These are phyloP conservation scores for Thalassophryne amazonica DNA, from an alignment of 2,797 vertebrate genomes.

Conservation along the genomic window DNA sequence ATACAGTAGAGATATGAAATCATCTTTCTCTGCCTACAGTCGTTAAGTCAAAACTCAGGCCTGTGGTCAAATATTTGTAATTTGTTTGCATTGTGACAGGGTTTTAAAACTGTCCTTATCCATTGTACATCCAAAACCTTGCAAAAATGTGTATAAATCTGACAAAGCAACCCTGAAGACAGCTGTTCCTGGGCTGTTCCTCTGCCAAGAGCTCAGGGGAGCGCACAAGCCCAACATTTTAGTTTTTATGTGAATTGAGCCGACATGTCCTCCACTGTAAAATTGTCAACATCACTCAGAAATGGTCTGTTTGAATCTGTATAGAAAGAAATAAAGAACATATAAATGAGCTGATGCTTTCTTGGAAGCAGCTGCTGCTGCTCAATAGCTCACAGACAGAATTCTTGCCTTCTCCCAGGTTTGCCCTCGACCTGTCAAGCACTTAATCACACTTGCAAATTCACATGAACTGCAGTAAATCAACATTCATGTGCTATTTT, in stretches of 20 bases:
- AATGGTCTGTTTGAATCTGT: slow-evolving; percentile 19
- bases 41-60: slow-evolving; percentile 15
- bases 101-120: slow-evolving; percentile 13
- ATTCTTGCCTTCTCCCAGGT: slow-evolving; percentile 3
- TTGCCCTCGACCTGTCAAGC: slow-evolving; percentile 16
- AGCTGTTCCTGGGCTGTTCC: slow-evolving; percentile 43
- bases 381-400: slow-evolving; percentile 3
- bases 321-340: slow-evolving; percentile 34
- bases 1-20: no score
- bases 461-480: slow-evolving; percentile 22
- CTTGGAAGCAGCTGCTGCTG: slow-evolving; percentile 11
- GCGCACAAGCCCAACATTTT: slow-evolving; percentile 52
- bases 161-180: slow-evolving; percentile 42
- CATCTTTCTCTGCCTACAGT: no score
- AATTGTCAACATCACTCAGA: slow-evolving; percentile 17
- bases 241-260: slow-evolving; percentile 40
- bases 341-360: slow-evolving; percentile 2
- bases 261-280: slow-evolving; percentile 50
- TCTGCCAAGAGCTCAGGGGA: slow-evolving; percentile 32
- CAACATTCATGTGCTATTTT: not conserved
- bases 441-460: slow-evolving; percentile 10
- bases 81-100: slow-evolving; percentile 38
- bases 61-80: slow-evolving; percentile 33
- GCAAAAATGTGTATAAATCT: slow-evolving; percentile 52
- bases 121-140: slow-evolving; percentile 35